phyloP scores from a whole-genome alignment of 2,888 invertebrate species.

The Caenorhabditis wallacei region DNA sequence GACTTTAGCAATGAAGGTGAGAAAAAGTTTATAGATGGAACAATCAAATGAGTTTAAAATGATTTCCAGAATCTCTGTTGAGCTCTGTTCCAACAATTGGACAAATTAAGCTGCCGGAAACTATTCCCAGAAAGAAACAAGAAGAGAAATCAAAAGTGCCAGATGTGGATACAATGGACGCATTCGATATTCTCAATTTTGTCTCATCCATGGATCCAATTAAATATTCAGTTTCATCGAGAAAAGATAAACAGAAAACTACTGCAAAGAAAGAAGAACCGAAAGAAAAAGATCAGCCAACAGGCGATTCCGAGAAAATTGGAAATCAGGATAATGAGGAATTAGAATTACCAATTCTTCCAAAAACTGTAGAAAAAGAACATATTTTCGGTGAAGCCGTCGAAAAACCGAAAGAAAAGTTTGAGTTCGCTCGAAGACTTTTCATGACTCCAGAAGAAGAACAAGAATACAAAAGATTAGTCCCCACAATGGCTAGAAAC shows the following conservation, averaged over 20 bases:
- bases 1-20: constrained; percentile 23
- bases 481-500: constrained; percentile 71
- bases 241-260: not conserved
- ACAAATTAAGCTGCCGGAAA: constrained; percentile 18
- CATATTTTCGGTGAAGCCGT: not conserved
- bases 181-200: constrained; percentile 65
- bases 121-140: not conserved
- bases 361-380: constrained; percentile 2
- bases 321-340: not conserved
- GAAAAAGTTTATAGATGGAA: not conserved
- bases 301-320: not conserved
- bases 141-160: constrained; percentile 14
- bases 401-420: constrained; percentile 35
- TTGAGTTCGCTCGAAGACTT: constrained; percentile 63
- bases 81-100: constrained; percentile 65
- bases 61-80: constrained; percentile 44
- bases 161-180: constrained; percentile 35
- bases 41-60: not conserved
- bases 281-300: too few relatives aligned
- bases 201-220: constrained; percentile 13
- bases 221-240: not conserved
- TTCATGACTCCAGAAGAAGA: constrained; percentile 51
- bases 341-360: not conserved
- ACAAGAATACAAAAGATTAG: constrained; percentile 63
- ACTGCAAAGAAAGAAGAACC: not conserved